Conservation (phyloP, 2,797 vertebrate genomes). For the Lemur catta region DNA sequence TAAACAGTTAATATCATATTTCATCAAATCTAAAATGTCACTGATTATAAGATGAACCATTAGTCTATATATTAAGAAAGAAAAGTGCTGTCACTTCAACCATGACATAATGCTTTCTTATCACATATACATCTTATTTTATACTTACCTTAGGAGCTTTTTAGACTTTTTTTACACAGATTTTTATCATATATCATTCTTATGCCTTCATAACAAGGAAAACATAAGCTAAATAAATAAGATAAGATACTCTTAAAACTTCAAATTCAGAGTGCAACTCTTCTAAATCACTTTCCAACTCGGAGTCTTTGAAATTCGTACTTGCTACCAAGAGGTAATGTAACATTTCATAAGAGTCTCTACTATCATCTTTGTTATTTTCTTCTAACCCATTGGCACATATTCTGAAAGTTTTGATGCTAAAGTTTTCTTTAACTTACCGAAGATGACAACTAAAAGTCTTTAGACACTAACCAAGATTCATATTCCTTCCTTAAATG, state of each 20-base stretch:
- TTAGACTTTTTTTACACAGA: not conserved
- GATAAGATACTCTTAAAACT: not conserved
- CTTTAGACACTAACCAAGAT: not conserved
- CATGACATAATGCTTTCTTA: conserved; percentile 1
- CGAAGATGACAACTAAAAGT: not conserved
- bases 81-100: conserved; percentile 43
- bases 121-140: conserved; percentile 19
- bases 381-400: not conserved
- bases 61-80: conserved; percentile 33
- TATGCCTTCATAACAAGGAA: conserved; percentile 17
- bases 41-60: conserved; percentile 1
- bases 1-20: conserved; percentile 12
- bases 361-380: not conserved
- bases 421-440: not conserved
- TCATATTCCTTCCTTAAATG: not conserved
- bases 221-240: conserved; percentile 42
- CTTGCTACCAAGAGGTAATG: not conserved
- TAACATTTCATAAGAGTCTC: not conserved
- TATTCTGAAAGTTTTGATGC: not conserved
- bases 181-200: conserved; percentile 26
- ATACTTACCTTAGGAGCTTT: conserved; percentile 5
- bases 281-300: conserved; percentile 34
- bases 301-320: not conserved
- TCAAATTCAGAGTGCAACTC: not conserved
- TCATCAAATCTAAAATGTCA: conserved; percentile 41